phyloP scores from a whole-genome alignment of 2,888 invertebrate genomes.

The Euclidia mi region DNA sequence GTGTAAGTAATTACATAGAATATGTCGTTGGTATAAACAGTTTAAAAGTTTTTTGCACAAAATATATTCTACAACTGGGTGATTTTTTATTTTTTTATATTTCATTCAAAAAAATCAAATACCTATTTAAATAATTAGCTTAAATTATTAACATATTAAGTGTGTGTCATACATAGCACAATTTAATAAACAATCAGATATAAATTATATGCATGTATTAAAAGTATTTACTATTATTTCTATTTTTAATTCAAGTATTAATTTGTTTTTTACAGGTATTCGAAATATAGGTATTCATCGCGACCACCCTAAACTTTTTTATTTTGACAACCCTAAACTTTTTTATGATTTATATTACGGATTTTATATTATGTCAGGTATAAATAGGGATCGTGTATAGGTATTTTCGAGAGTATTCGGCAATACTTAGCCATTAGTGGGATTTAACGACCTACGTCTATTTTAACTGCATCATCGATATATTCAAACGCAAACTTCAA shows the following conservation, averaged over 20 bases:
- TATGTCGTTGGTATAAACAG: no score
- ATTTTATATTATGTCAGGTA: background rate
- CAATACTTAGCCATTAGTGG: constrained; percentile 1
- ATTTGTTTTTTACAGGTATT: constrained; percentile 1
- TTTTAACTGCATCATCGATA: constrained; percentile 1
- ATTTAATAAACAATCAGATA: constrained; percentile 3
- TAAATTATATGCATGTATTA: constrained; percentile 3
- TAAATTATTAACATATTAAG: background rate
- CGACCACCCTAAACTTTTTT: constrained; percentile 1
- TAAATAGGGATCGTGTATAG: background rate
- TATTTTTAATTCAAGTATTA: background rate
- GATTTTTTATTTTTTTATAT: background rate
- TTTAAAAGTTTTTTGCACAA: no score
- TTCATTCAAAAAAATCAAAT: no score
- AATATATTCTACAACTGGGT: no score
- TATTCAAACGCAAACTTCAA: constrained; percentile 1
- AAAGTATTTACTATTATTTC: constrained; percentile 1
- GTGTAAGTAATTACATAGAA: no score
- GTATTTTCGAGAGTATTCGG: no score
- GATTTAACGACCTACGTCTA: constrained; percentile 2
- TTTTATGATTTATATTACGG: constrained; percentile 3
- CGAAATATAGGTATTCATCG: background rate
- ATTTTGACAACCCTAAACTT: no score
- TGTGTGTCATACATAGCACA: constrained; percentile 1
- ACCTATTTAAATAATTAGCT: no score